Conservation (phyloP, 2,113 vertebrate species). For the Pomatorhinus ruficollis region DNA sequence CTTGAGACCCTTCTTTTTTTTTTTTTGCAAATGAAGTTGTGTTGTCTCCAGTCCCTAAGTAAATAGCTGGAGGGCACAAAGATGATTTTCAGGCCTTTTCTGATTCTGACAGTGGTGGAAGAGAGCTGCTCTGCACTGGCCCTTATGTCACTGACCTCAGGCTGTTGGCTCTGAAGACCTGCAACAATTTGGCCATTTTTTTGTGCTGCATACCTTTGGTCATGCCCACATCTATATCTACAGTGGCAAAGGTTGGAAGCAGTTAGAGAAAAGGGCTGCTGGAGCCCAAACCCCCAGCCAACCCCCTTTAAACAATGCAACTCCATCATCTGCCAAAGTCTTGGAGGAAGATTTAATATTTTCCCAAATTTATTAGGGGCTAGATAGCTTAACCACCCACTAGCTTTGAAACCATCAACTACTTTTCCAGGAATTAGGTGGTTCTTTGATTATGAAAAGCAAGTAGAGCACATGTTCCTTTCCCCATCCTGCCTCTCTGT, state of each 20-base stretch:
- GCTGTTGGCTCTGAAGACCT: not conserved
- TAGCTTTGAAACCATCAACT: not conserved
- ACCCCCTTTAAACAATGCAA: not conserved
- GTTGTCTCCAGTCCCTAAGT: not conserved
- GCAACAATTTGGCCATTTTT: not conserved
- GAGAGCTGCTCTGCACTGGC: not conserved
- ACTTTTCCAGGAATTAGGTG: not conserved
- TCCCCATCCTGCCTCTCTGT: not conserved
- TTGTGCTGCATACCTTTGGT: not conserved
- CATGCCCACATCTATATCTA: not conserved
- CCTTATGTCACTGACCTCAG: not conserved
- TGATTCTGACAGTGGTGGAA: not conserved
- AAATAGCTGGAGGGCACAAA: not conserved
- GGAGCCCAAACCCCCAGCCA: not conserved
- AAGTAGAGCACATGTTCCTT: not conserved
- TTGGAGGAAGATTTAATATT: not conserved
- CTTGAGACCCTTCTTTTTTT: not conserved
- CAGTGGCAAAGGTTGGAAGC: not conserved
- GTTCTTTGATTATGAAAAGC: not conserved
- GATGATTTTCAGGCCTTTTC: not conserved
- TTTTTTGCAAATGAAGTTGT: not conserved
- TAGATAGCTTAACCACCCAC: not conserved
- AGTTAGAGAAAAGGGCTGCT: not conserved
- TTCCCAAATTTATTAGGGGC: not conserved
- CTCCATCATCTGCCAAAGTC: not conserved